These are phyloP conservation scores for Tamias sibiricus DNA, from an alignment of 2,113 vertebrate species.

Conservation along the genomic window DNA sequence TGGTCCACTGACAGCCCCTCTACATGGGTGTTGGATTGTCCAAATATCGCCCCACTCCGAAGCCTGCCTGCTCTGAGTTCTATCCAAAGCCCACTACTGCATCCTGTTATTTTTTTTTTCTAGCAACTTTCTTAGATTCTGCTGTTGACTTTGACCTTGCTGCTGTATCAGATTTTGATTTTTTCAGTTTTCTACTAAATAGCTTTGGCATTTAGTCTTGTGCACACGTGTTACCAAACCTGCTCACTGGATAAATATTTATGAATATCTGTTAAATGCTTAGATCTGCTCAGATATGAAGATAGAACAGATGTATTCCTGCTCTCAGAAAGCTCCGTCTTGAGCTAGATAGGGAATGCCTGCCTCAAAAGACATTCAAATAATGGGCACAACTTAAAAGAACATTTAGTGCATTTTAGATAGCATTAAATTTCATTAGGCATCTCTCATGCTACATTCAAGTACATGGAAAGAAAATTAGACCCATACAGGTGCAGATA, in stretches of 20 bases:
- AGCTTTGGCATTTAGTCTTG: not conserved
- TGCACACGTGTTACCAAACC: not conserved
- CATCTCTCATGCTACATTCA: not conserved
- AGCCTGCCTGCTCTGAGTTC: not conserved
- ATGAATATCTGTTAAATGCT: constrained; percentile 10
- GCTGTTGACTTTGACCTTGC: not conserved
- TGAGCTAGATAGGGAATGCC: not conserved
- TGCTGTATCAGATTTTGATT: not conserved
- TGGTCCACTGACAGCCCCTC: not conserved
- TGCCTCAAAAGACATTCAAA: not conserved
- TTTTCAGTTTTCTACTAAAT: constrained; percentile 36
- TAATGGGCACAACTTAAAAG: constrained; percentile 33
- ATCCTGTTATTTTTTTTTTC: not conserved
- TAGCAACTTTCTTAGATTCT: not conserved
- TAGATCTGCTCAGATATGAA: not conserved
- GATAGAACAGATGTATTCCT: not conserved
- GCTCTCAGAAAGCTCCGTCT: not conserved
- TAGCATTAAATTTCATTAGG: constrained; percentile 25
- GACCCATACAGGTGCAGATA: not conserved
- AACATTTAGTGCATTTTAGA: constrained; percentile 32
- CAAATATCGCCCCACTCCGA: not conserved
- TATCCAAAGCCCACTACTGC: not conserved
- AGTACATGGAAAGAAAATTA: constrained; percentile 42
- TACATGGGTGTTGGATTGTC: accelerated
- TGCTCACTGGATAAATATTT: not conserved